A percentile compares a stretch with the other conserved stretches of the same genome.
Evolutionary conservation across 2,113 vertebrate genomes (phyloP).

Genomic region (Tapirus terrestris): DNA sequence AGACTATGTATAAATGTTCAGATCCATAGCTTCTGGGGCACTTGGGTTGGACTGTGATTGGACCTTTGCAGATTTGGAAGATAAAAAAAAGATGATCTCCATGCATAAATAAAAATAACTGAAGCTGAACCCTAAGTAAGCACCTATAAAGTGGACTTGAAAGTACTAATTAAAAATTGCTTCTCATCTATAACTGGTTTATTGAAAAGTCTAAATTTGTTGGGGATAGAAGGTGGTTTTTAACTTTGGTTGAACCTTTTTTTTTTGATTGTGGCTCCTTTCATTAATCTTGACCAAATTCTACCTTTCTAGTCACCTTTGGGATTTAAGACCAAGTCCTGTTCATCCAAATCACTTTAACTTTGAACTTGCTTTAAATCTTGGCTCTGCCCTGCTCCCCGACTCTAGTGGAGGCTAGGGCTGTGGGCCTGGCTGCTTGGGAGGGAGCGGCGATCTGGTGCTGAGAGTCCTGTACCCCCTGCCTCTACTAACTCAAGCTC

Average conservation of each 20-base stretch:
- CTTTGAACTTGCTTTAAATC: not conserved
- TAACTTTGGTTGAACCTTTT: not conserved
- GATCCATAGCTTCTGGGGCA: not conserved
- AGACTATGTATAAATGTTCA: not conserved
- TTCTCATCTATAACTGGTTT: not conserved
- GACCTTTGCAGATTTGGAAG: not conserved
- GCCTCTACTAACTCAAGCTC: not conserved
- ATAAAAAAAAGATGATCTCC: not conserved
- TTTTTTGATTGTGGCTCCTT: not conserved
- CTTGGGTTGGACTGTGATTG: not conserved
- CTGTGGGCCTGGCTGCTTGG: not conserved
- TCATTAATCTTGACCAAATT: not conserved
- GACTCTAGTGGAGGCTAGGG: not conserved
- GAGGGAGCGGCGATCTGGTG: not conserved
- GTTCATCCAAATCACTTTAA: not conserved
- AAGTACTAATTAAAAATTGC: not conserved
- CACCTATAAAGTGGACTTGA: not conserved
- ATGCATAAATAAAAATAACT: not conserved
- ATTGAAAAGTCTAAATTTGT: not conserved
- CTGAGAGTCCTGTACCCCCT: not conserved
- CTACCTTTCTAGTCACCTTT: not conserved
- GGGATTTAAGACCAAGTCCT: not conserved
- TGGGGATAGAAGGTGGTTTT: not conserved
- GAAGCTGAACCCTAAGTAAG: not conserved
- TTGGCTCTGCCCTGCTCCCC: not conserved